Evolutionary conservation across 2,888 invertebrate genomes (phyloP), one percentile per base, ranked within the genome.

Genomic region (Drosophila paracracens): DNA sequence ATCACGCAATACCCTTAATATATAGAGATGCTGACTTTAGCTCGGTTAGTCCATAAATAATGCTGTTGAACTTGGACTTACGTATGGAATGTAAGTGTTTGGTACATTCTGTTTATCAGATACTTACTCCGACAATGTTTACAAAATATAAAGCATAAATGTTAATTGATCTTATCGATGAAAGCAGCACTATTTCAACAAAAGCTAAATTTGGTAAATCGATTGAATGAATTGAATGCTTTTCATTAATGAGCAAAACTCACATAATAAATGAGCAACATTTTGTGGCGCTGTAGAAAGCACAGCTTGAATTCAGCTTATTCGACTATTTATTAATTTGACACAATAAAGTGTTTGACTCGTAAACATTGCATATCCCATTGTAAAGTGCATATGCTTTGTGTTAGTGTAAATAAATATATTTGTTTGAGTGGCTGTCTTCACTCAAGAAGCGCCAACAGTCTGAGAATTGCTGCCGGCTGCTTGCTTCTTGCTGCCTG

Each of bases 361-460:
- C 21, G 2, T 8, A 40, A 31, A 27, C n/a, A 31, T 31, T 27
- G 4, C 72, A 51, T 46, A 33, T 16, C 6, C n/a, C 5, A n/a
- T 54, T 11, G 11, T 6, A 50, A 52, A 70, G 56, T 52, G 57
- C 73, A 72, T 35, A 62, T 62, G 46, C 73, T 52, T 36, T 16
- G 11, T 33, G 29, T 51, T 25, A 38, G 33, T 27, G 52, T 43
- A 62, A 46, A 58, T 48, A 63, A 48, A 33, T 53, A 50, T 59
- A 71, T 75, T 75, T 69, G 76, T 57, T 58, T 69, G 80, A 61
- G 62, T 62, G 70, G 61, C 66, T 74, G 70, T 69, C 82, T 73
- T 74, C 85, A 79, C 82, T 89, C 79, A 72, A 82, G 72, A 68
- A 88, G 88, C 89, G 79, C 85, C 89, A 84, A 76, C 85, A 84